Evolutionary conservation across 1,140 invertebrate species (phyloP), one percentile per base, ranked within the genome.

Genomic region (Orius insidiosus): DNA sequence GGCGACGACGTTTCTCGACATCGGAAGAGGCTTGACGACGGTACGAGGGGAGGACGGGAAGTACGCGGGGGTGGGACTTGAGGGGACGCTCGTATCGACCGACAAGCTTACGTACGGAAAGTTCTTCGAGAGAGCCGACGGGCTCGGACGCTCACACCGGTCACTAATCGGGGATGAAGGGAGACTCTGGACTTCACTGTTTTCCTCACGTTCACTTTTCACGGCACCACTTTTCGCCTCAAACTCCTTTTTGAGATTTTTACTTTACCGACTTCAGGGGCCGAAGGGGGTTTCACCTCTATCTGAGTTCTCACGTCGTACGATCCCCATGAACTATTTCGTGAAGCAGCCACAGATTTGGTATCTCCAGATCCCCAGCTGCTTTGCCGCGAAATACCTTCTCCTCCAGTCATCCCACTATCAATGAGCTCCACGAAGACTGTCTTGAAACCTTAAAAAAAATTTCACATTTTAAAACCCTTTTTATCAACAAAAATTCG

Each of bases 241-340:
- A 59, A 87, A 85, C 58, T 85, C 82, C 60, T 80, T 80, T 62
- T 85, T 86, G 46, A 85, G 69, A 65, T 78, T 83, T 67, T 76
- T 76, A 88, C 84, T 52, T 77, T 75, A 6, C 79, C 78, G 3
- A 69, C 72, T 53, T 75, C 76, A 7, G 24, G 24, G 3, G 24
- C 24, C 3, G 24, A 24, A 32, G 74, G 70, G 41, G 78, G 74
- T 45, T 68, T 70, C 44, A 69, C 67, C 54, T 74, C 13, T 5
- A 32, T 15, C 16, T 45, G 46, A 3, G 34, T 37, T 10, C 59
- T 44, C 39, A 76, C 74, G 51, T 82, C 79, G 54, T 78, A 81
- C 7, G 78, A 79, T 2, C 76, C 77, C 70, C 76, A 79, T 2
- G 77, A 80, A 58, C 76, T 79, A 49, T 80, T 81, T 24, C 78